Evolutionary conservation across 1,140 invertebrate species (phyloP), one percentile per base, ranked within the genome.

Genomic region (Saccostrea echinata): DNA sequence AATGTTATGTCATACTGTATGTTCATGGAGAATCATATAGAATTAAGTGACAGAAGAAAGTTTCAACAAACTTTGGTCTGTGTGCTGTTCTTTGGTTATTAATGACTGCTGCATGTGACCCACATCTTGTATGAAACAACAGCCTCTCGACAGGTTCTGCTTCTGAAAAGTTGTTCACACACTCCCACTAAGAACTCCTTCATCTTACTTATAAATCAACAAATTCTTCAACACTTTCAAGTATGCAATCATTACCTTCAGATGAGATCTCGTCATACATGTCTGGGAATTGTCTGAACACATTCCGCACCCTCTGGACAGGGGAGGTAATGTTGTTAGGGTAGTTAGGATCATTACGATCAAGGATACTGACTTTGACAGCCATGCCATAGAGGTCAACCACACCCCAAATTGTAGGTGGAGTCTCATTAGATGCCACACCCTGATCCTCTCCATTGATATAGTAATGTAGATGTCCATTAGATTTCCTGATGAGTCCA

Each of bases 51-150:
- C n/a, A n/a, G 68, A n/a, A 43, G 71, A 30, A 80, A 80, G 16
- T 80, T 80, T 24, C 21, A 30, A 96, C 96, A 96, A 95, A 98
- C 97, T 98, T 98, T 91, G 98, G 98, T 94, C 98, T 96, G 94
- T 98, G 97, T 88, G 98, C 98, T 90, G 98, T 98, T 92, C 97
- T 96, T 88, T 97, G 97, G 94, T 97, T 97, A 93, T 98, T 98
- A 88, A 98, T 98, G 84, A 99, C 98, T 93, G 97, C 97, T 87
- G 98, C 98, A 95, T 98, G 97, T 84, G 97, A 97, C 86, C 98
- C 98, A 95, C 98, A 98, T 91, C 97, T 97, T 53, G 97, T 96
- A 96, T 98, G 97, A 95, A 99, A 99, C 91, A 97, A 96, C 71
- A 99, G 95, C 57, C 91, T 92, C 76, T 95, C 94, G n/a, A 90